Evolutionary conservation across 2,888 invertebrate genomes (phyloP).

Genomic region (Matsumyia berberina): DNA sequence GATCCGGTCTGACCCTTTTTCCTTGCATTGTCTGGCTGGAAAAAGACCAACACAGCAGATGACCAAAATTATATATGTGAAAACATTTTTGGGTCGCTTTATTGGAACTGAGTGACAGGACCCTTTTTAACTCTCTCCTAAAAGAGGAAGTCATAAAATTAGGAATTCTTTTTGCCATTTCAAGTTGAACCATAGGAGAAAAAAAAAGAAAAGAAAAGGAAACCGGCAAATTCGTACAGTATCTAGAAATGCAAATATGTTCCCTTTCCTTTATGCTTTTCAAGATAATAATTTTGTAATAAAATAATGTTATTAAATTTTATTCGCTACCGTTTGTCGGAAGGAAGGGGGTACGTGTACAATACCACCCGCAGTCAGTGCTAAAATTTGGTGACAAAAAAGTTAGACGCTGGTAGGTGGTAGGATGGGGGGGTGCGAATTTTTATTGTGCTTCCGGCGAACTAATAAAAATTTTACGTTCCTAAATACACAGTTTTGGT

Average conservation of each 20-base stretch:
- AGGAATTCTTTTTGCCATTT: conserved; percentile 52
- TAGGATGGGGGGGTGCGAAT: not conserved
- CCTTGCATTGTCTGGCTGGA: conserved; percentile 34
- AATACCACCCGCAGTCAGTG: not conserved
- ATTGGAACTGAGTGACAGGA: conserved; percentile 53
- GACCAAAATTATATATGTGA: conserved; percentile 32
- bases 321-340: conserved; percentile 44
- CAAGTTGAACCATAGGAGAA: conserved; percentile 15
- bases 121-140: conserved; percentile 45
- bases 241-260: conserved; percentile 62
- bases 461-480: conserved; percentile 42
- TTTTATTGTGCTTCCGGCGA: conserved; percentile 29
- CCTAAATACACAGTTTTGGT: conserved; percentile 37
- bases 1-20: conserved; percentile 52
- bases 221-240: conserved; percentile 9
- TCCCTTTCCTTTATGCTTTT: conserved; percentile 39
- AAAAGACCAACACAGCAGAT: conserved; percentile 49
- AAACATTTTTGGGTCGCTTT: conserved; percentile 25
- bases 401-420: not conserved
- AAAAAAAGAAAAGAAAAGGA: not conserved
- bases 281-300: conserved; percentile 49
- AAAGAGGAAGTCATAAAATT: conserved; percentile 67
- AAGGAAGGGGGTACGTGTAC: not conserved
- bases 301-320: conserved; percentile 65
- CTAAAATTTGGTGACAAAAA: conserved; percentile 36